Evolutionary conservation across 23 tunicate genomes (phyloP).

Genomic region (Styela plicata): DNA sequence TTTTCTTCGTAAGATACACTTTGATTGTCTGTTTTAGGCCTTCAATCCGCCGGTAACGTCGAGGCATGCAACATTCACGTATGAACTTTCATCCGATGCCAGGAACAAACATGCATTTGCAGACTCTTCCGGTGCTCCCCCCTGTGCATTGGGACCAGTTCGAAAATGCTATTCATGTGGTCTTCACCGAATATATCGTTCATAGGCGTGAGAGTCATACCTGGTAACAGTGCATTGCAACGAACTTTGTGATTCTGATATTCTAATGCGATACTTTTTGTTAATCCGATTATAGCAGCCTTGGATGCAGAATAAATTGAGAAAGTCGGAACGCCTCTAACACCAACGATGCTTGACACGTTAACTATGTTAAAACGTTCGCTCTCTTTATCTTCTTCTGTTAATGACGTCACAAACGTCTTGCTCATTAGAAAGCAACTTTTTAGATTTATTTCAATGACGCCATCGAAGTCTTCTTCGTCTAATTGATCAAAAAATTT

Average conservation of each 20-base stretch:
- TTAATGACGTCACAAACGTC: slow-evolving; percentile 34
- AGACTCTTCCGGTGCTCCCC: background rate
- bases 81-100: slow-evolving; percentile 22
- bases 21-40: no score
- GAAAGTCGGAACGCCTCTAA: background rate
- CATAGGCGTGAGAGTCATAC: background rate
- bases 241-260: slow-evolving; percentile 24
- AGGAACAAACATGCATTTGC: slow-evolving; percentile 7
- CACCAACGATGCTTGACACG: slow-evolving; percentile 61
- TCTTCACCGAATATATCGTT: background rate
- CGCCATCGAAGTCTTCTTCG: slow-evolving; percentile 18
- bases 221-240: slow-evolving; percentile 14
- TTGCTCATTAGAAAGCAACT: slow-evolving; percentile 53
- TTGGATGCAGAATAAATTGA: slow-evolving; percentile 73
- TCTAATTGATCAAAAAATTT: background rate
- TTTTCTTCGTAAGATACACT: no score
- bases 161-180: background rate
- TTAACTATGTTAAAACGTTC: slow-evolving; percentile 24
- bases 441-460: slow-evolving; percentile 26
- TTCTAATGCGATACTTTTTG: slow-evolving; percentile 63
- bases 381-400: slow-evolving; percentile 3
- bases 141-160: background rate
- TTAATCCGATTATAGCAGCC: slow-evolving; percentile 76
- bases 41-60: slow-evolving; percentile 5
- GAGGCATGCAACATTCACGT: slow-evolving; percentile 10